Conservation (phyloP, 2,888 invertebrate species). For the Lampropteryx suffumata region DNA sequence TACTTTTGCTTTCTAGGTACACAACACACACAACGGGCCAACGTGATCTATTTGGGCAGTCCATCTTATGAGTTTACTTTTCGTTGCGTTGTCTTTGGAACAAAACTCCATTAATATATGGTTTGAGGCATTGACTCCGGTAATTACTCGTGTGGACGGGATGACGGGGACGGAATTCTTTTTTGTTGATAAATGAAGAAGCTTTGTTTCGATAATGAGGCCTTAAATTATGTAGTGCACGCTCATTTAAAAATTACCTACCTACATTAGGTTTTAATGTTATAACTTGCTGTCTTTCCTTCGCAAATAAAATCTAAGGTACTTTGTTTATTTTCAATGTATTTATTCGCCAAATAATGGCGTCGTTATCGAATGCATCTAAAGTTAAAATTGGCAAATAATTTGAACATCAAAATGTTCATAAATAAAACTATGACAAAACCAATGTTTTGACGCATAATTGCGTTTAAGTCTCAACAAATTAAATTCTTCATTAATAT, state of each 20-base stretch:
- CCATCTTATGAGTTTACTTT: too few relatives aligned
- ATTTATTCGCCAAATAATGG: too few relatives aligned
- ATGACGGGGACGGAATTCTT: constrained; percentile 9
- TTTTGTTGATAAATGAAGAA: constrained; percentile 23
- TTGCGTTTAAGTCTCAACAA: constrained; percentile 2
- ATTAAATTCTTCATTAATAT: constrained; percentile 16
- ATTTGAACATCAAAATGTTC: too few relatives aligned
- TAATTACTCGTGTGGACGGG: constrained; percentile 34
- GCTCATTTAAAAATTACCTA: neutral
- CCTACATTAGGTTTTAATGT: too few relatives aligned
- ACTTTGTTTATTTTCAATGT: too few relatives aligned
- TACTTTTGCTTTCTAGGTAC: too few relatives aligned
- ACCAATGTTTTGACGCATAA: constrained; percentile 10
- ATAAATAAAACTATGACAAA: neutral
- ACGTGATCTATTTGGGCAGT: too few relatives aligned
- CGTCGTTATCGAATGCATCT: too few relatives aligned
- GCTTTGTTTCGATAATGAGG: constrained; percentile 14
- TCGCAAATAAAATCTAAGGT: neutral
- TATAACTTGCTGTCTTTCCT: too few relatives aligned
- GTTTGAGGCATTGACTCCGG: constrained; percentile 35
- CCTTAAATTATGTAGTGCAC: constrained; percentile 9
- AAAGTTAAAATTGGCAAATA: too few relatives aligned
- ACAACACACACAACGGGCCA: too few relatives aligned
- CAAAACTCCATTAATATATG: neutral
- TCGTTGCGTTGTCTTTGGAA: neutral